Conservation (phyloP, 2,797 vertebrate genomes). For the Sphenodon punctatus region DNA sequence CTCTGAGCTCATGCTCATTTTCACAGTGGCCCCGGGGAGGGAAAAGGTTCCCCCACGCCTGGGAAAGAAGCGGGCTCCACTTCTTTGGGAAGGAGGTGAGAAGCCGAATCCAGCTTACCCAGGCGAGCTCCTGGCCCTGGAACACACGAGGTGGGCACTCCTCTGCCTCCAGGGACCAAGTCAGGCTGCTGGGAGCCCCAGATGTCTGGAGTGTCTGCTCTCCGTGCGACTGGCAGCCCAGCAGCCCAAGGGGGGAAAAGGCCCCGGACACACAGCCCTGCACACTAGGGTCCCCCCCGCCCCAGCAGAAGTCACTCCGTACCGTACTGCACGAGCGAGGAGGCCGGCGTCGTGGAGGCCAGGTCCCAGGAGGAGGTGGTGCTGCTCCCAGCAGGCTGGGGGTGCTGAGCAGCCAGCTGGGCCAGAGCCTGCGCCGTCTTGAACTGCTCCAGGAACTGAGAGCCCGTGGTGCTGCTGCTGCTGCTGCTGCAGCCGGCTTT, state of each 20-base stretch:
- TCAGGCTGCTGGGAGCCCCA: no score
- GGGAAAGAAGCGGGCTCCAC: not conserved
- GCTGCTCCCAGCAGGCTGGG: conserved; percentile 79
- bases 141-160: no score
- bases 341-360: conserved; percentile 75
- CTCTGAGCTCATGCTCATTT: not conserved
- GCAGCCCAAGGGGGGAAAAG: no score
- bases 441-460: conserved; percentile 98
- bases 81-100: no score
- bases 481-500: conserved; percentile 74
- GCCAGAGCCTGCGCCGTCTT: conserved; percentile 97
- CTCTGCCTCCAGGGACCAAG: no score
- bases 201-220: no score
- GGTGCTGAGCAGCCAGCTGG: conserved; percentile 93
- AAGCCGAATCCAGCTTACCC: accelerated
- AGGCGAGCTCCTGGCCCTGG: no score
- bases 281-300: no score
- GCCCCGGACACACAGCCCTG: no score
- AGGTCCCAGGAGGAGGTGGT: conserved; percentile 88
- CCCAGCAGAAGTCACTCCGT: conserved; percentile 27
- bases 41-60: no score
- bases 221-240: accelerated
- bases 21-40: no score
- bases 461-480: conserved; percentile 86
- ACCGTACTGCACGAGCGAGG: conserved; percentile 93